Conservation (phyloP, 2,113 vertebrate species). For the Morone chrysops region DNA sequence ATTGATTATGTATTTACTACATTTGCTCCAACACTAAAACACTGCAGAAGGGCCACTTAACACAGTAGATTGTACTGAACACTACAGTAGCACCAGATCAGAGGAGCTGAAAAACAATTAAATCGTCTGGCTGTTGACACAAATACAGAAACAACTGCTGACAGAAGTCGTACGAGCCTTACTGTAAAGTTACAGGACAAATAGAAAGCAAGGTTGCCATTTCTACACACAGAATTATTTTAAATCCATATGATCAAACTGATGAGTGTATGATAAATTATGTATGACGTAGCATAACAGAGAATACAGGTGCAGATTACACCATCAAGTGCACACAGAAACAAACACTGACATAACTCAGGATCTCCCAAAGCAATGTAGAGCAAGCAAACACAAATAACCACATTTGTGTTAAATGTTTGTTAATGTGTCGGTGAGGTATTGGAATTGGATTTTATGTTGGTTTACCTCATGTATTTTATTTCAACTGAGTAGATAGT, state of each 20-base stretch:
- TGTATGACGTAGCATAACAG: conserved; percentile 4
- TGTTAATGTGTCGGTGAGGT: neutral
- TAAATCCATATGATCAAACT: conserved; percentile 12
- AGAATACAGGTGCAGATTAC: neutral
- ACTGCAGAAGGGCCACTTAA: conserved; percentile 17
- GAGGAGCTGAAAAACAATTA: neutral
- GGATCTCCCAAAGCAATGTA: conserved; percentile 12
- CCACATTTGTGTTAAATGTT: neutral
- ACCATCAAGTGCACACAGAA: conserved; percentile 2
- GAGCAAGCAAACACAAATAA: conserved; percentile 4
- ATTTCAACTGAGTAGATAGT: neutral
- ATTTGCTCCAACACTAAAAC: conserved; percentile 29
- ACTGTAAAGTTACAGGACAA: neutral
- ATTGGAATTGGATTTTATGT: neutral
- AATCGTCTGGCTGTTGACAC: conserved; percentile 1
- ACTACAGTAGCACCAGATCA: conserved; percentile 18
- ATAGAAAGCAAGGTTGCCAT: neutral
- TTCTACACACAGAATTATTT: conserved; percentile 7
- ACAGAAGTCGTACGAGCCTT: neutral
- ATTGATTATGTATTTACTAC: neutral
- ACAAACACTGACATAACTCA: neutral
- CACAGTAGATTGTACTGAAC: conserved; percentile 14
- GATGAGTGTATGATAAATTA: neutral
- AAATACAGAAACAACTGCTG: conserved; percentile 9
- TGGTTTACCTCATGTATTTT: neutral